Evolutionary conservation across 2,113 vertebrate genomes (phyloP).

Genomic region (human): GRCh38 chr15:78790501-78791000

Average conservation of each 20-base stretch:
- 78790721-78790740: constrained; percentile 97
- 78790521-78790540: not conserved
- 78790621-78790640: rapidly evolving
- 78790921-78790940: not conserved
- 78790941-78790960: not conserved
- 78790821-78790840: not conserved
- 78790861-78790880: not conserved
- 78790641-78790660: rapidly evolving
- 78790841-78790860: not conserved
- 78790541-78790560: not conserved
- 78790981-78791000: not conserved
- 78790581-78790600: not conserved
- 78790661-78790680: constrained; percentile 93
- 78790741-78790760: constrained; percentile 95
- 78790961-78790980: no score
- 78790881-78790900: not conserved
- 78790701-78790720: constrained; percentile 92
- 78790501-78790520: not conserved
- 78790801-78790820: not conserved
- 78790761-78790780: constrained; percentile 96
- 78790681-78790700: constrained; percentile 94
- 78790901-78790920: not conserved
- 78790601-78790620: not conserved
- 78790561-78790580: not conserved
- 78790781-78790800: constrained; percentile 94